Evolutionary conservation across 2,888 invertebrate species (phyloP), one percentile per base, ranked within the genome.

Genomic region (Erebia ligea): DNA sequence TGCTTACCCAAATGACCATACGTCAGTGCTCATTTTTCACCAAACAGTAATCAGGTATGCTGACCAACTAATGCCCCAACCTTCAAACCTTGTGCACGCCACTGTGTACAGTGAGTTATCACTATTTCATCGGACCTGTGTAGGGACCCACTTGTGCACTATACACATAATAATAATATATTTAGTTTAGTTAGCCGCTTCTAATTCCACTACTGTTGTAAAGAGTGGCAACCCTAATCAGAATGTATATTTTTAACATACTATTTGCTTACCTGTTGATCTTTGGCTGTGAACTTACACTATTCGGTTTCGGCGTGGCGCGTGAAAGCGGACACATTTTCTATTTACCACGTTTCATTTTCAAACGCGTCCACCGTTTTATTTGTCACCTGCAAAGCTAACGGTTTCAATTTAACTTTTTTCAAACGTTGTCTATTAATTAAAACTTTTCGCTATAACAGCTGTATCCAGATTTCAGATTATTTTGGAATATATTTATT

Each of bases 261-360:
- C 81, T 83, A 83, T 87, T 86, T 86, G 81, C 82, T 64, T 81
- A 89, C 87, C 86, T 89, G 88, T 90, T 89, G 89, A 84, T 81
- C 79, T 79, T 80, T 76, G 75, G 63, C 57, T 58, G 58, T 71
- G 75, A 80, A 81, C 69, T 75, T 66, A 64, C 73, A 70, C 70
- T 69, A 71, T 73, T 72, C 72, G 63, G 70, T 76, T 75, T 70
- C 67, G 65, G 69, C 76, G 75, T 73, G 72, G 73, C 77, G 78
- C 75, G 80, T 77, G 75, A 82, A 82, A 80, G 79, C 76, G 80
- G 82, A 81, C 82, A 62, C 58, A 66, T 81, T 77, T 80, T 84
- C 80, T 72, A 78, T 76, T 80, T 81, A 78, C 81, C 77, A 76
- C 76, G 78, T 77, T 68, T 71, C 70, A 67, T 65, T 73, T 73